phyloP scores from a whole-genome alignment of 2,113 vertebrate species.

The Microcebus ravelobensis region DNA sequence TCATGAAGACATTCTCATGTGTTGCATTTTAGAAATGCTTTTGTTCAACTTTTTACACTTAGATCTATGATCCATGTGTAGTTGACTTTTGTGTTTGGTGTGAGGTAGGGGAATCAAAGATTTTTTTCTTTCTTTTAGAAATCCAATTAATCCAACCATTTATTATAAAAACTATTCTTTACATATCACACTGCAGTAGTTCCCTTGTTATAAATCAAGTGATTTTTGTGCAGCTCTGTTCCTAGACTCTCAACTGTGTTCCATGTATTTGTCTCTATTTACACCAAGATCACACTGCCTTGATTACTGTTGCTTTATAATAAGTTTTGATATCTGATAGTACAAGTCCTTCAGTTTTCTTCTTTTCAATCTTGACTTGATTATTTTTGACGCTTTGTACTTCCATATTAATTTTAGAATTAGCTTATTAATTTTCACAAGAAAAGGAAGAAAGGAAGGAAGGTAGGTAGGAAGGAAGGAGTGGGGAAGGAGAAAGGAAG shows the following conservation, averaged over 20 bases:
- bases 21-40: background rate
- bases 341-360: background rate
- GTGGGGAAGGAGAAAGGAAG: background rate
- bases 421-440: background rate
- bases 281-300: background rate
- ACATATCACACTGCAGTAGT: background rate
- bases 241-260: background rate
- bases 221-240: background rate
- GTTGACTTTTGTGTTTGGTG: background rate
- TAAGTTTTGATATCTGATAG: background rate
- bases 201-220: background rate
- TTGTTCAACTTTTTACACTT: background rate
- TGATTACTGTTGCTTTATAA: background rate
- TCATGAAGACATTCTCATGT: background rate
- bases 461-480: too few species aligned
- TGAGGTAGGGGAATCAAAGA: background rate
- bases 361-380: background rate
- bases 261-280: background rate
- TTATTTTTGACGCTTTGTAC: background rate
- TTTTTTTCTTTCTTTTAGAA: background rate
- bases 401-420: constrained; percentile 31
- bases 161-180: background rate
- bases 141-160: background rate
- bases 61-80: background rate
- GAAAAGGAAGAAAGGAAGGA: background rate